These are phyloP conservation scores for Otis tarda DNA, from an alignment of 2,113 vertebrate species.

Conservation along the genomic window DNA sequence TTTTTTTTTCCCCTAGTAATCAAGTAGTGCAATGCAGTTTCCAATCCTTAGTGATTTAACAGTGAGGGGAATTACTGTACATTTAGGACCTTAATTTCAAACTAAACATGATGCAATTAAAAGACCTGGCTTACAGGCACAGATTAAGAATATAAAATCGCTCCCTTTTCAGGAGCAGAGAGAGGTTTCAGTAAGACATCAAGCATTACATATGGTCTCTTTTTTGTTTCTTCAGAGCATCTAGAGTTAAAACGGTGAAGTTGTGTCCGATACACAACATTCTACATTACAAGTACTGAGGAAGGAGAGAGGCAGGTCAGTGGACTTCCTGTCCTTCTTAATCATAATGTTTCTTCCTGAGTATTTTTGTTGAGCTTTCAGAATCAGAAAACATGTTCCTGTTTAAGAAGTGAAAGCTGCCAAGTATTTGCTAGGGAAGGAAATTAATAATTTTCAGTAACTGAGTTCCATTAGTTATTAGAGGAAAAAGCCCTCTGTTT, in stretches of 20 bases:
- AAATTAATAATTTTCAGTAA: constrained; percentile 58
- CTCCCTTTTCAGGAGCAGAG: background rate
- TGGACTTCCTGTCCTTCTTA: constrained; percentile 25
- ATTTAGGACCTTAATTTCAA: background rate
- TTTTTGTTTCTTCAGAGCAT: background rate
- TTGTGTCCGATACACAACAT: background rate
- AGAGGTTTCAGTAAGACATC: constrained; percentile 34
- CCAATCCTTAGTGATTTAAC: background rate
- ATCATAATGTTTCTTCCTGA: constrained; percentile 29
- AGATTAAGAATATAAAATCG: background rate
- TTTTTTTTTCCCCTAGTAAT: background rate
- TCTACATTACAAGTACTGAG: constrained; percentile 3
- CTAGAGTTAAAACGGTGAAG: constrained; percentile 23
- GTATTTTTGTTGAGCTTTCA: constrained; percentile 45
- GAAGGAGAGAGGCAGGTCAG: constrained; percentile 16
- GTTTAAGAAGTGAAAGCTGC: constrained; percentile 66
- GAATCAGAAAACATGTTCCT: constrained; percentile 48
- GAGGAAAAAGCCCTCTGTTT: constrained; percentile 1
- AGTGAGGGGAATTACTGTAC: background rate
- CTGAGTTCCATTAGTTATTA: constrained; percentile 16
- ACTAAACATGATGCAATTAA: background rate
- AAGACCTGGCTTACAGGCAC: background rate
- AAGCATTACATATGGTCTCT: constrained; percentile 12
- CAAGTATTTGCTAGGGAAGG: constrained; percentile 55
- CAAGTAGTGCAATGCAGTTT: background rate